phyloP scores from a whole-genome alignment of 2,888 invertebrate species.

The Sphecodes monilicornis region DNA sequence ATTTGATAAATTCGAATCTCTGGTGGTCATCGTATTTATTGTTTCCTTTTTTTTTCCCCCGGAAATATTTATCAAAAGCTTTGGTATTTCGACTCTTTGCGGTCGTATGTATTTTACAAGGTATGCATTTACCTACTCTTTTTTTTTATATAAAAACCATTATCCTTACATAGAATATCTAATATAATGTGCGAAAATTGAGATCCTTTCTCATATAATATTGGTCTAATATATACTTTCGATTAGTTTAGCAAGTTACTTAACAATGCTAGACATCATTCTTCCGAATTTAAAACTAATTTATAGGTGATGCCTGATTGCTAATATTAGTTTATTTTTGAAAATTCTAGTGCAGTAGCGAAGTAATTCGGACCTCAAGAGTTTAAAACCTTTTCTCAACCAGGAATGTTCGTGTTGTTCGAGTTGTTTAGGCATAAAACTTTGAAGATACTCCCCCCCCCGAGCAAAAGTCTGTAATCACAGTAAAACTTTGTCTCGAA shows the following conservation, averaged over 20 bases:
- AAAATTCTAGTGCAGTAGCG: neutral
- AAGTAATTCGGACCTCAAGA: neutral
- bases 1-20: conserved; percentile 35
- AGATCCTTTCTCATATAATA: neutral
- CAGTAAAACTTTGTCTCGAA: conserved; percentile 28
- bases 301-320: too few species aligned
- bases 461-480: conserved; percentile 7
- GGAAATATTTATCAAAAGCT: neutral
- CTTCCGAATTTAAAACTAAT: too few species aligned
- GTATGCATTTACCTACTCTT: too few species aligned
- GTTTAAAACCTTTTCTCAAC: neutral
- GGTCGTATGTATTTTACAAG: neutral
- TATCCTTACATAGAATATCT: neutral
- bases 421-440: neutral
- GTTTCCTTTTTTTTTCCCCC: neutral
- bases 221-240: neutral
- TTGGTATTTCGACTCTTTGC: neutral
- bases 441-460: neutral
- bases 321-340: neutral
- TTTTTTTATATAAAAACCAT: neutral
- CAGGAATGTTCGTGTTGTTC: neutral
- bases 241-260: neutral
- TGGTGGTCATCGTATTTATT: neutral
- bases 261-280: too few species aligned
- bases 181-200: neutral